Evolutionary conservation across 2,888 invertebrate genomes (phyloP).

Genomic region (Octonoba sinensis): DNA sequence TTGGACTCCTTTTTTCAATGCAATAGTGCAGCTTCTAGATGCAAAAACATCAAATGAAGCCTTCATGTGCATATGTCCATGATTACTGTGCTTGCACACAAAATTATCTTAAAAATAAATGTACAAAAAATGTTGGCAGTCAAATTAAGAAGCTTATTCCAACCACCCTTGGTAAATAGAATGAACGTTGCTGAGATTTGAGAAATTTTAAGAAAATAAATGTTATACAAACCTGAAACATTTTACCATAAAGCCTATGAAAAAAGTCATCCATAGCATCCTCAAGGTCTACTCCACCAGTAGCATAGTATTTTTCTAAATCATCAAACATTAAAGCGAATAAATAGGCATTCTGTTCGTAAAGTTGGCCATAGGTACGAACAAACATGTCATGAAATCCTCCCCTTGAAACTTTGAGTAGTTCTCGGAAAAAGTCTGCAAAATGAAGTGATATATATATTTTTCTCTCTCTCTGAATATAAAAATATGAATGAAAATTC

Average conservation of each 20-base stretch:
- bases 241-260: slow-evolving; percentile 90
- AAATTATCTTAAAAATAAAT: too few species aligned
- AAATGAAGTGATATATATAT: slow-evolving; percentile 7
- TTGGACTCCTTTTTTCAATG: too few species aligned
- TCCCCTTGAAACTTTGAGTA: slow-evolving; percentile 84
- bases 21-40: too few species aligned
- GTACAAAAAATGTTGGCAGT: too few species aligned
- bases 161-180: too few species aligned
- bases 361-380: slow-evolving; percentile 93
- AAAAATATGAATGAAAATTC: not conserved
- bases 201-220: not conserved
- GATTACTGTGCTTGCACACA: too few species aligned
- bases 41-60: too few species aligned
- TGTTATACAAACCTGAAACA: slow-evolving; percentile 77
- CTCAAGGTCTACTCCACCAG: slow-evolving; percentile 86
- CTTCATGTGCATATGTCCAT: too few species aligned
- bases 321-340: slow-evolving; percentile 92
- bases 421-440: slow-evolving; percentile 87
- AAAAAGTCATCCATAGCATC: slow-evolving; percentile 94
- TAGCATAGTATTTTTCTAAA: slow-evolving; percentile 88
- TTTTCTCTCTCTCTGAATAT: not conserved
- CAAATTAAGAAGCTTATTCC: too few species aligned
- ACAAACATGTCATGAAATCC: slow-evolving; percentile 97
- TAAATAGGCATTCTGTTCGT: slow-evolving; percentile 92
- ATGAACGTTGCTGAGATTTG: not conserved